Percentiles rank a stretch among this genome's conserved stretches.
Conservation (phyloP, 2,113 vertebrate genomes). For the Clupea harengus region DNA sequence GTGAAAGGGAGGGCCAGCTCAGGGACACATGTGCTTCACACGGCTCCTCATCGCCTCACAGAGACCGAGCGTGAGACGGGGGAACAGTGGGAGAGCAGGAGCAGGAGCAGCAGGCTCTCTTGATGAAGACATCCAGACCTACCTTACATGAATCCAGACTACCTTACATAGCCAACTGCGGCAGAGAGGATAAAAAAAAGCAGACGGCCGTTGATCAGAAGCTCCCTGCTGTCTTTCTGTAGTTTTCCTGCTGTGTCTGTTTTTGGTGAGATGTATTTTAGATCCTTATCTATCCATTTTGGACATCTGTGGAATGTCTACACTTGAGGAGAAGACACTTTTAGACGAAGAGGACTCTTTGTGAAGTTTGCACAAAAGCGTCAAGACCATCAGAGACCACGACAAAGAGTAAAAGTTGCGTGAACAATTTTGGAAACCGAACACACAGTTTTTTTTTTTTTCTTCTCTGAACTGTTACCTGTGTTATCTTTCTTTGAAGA, state of each 20-base stretch:
- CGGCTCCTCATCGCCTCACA: background rate
- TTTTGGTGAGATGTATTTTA: background rate
- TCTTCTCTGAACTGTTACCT: background rate
- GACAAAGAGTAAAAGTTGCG: background rate
- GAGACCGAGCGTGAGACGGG: background rate
- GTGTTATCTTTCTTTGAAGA: background rate
- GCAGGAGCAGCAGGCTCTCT: background rate
- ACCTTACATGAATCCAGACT: background rate
- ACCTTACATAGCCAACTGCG: conserved; percentile 6
- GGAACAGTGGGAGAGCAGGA: background rate
- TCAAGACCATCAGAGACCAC: background rate
- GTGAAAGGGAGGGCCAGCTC: conserved; percentile 20
- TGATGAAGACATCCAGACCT: background rate
- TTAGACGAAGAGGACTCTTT: background rate
- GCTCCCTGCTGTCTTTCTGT: background rate
- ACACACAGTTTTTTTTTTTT: background rate
- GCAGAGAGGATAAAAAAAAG: background rate
- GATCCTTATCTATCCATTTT: background rate
- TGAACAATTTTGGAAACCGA: background rate
- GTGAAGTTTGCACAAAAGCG: background rate
- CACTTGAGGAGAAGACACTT: background rate
- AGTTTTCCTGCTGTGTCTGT: background rate
- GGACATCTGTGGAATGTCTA: conserved; percentile 3
- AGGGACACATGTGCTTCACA: conserved; percentile 40
- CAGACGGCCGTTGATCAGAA: background rate